phyloP scores from a whole-genome alignment of 2,888 invertebrate species.

The Heterodera filipjevi region DNA sequence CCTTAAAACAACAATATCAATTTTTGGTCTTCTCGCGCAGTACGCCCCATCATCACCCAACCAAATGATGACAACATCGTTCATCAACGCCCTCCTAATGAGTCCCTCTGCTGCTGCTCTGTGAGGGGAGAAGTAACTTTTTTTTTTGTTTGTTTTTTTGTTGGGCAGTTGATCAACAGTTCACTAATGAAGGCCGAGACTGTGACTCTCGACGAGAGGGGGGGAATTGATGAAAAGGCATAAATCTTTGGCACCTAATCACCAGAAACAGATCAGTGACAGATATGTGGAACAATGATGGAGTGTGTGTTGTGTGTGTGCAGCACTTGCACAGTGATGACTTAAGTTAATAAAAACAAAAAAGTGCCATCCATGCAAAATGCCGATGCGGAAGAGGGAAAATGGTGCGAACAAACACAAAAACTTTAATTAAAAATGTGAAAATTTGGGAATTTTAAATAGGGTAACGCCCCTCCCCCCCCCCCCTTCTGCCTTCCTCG shows the following conservation, averaged over 20 bases:
- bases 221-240: background rate
- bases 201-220: background rate
- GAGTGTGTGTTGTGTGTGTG: background rate
- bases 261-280: background rate
- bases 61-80: conserved; percentile 17
- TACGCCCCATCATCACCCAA: background rate
- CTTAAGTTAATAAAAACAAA: background rate
- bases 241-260: conserved; percentile 1
- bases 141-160: too few species aligned
- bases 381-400: too few species aligned
- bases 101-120: background rate
- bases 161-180: background rate
- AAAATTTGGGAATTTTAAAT: too few species aligned
- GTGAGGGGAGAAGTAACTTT: background rate
- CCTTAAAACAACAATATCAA: conserved; percentile 15
- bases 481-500: too few species aligned
- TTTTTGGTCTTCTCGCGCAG: conserved; percentile 17
- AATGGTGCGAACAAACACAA: too few species aligned
- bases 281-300: background rate
- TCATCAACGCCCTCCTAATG: conserved; percentile 8
- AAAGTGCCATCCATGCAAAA: background rate
- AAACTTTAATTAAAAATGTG: too few species aligned
- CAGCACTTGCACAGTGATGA: background rate
- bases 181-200: conserved; percentile 3
- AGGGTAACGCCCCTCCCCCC: too few species aligned